Evolutionary conservation across 1,140 invertebrate species (phyloP).

Genomic region (Bombyx mori): DNA sequence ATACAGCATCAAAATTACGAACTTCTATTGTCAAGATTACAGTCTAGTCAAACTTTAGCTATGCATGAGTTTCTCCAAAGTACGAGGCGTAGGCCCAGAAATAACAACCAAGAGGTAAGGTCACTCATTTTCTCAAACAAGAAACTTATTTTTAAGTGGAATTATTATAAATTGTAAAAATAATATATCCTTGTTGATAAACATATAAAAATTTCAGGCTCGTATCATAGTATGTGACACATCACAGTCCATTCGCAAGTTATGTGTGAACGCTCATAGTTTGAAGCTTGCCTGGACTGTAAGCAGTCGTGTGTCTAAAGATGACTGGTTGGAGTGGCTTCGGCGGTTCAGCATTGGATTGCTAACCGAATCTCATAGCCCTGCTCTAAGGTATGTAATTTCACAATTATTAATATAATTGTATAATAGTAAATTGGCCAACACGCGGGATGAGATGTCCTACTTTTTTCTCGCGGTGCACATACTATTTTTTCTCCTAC

Average conservation of each 20-base stretch:
- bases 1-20: constrained; percentile 89
- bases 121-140: too few relatives aligned
- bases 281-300: constrained; percentile 93
- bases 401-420: neutral
- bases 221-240: constrained; percentile 74
- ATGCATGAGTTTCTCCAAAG: constrained; percentile 78
- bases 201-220: constrained; percentile 28
- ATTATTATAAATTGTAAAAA: too few relatives aligned
- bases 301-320: constrained; percentile 91
- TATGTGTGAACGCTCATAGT: constrained; percentile 88
- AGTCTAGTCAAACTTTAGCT: constrained; percentile 77
- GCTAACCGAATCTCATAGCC: constrained; percentile 95
- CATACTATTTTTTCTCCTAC: too few relatives aligned
- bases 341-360: constrained; percentile 92
- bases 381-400: constrained; percentile 78
- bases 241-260: constrained; percentile 78
- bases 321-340: constrained; percentile 99
- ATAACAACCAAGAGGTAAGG: constrained; percentile 66
- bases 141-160: too few relatives aligned
- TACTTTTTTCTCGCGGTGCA: too few relatives aligned
- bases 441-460: too few relatives aligned
- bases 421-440: neutral
- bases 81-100: constrained; percentile 50
- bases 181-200: too few relatives aligned
- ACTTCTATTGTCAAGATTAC: constrained; percentile 78